Base-by-base conservation (phyloP, 2,888 invertebrate genomes). In the Magallana nippona region DNA sequence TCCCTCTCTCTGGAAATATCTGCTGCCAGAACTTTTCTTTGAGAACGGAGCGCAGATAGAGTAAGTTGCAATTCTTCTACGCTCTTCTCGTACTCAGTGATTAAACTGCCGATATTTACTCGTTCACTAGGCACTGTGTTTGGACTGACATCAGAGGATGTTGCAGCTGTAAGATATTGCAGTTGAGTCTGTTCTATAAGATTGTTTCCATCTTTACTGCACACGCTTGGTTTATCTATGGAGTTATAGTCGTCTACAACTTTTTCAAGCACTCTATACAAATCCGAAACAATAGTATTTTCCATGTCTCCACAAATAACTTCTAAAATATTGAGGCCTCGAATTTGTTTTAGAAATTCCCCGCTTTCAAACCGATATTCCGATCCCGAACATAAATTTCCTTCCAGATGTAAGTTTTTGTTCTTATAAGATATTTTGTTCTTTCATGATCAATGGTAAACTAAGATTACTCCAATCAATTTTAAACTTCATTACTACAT, bases 61-160 rank as follows among this genome's bases (percentile, higher is more conserved):
- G 84, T 84, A 10, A 85, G 80, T 44, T 83, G 60, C 1, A 86
- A 56, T 62, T 86, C 82, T 32, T 82, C 32, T n/a, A 86, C 22
- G 56, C 80, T 78, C 27, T 80, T 79, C 57, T 86, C 85, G 15
- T 84, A 78, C 19, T 86, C 85, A 13, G 19, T 27, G 32, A 56
- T 55, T 17, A 71, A 22, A 13, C 13, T 71, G 15, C 15, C 27
- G 13, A 71, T 71, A 32, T 71, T 11, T 0, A 71, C 27, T 1
- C 13, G 27, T 32, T 71, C 71, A 71, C 71, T 71, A 3, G 27
- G 15, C 15, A 32, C 27, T 71, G 11, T 71, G 32, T 27, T 22
- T 32, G 32, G 27, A 13, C 71, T 71, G 22, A 13, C 15, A 27
- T 71, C 71, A 1, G 71, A 27, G 15, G 71, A 22, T 3, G 71